Base-by-base conservation (phyloP, 2,797 vertebrate genomes). In the Novumbra hubbsi region DNA sequence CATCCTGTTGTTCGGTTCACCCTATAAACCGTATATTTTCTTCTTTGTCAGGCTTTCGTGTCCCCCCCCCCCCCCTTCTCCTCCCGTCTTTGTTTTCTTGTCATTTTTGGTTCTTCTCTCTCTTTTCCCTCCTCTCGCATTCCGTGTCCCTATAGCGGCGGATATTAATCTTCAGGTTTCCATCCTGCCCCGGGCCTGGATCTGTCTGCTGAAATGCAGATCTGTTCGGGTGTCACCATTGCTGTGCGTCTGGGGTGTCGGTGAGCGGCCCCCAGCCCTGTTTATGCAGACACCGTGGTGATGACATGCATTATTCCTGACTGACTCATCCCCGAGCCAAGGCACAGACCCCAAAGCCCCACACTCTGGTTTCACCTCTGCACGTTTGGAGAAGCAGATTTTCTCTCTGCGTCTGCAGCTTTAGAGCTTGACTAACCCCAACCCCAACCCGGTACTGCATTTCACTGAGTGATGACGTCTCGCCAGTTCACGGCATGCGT, bases 151-250 rank as follows among this genome's bases (percentile, higher is more conserved):
- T 79, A 70, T 75, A 70, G 78, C 79, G 24, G 70, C 84, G 80
- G 86, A 88, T 87, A 88, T 89, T 88, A 87, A 88, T 89, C 84
- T 80, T 68, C 78, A 81, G 83, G 76, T 80, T 84, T 82, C 73
- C 69, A 78, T 83, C 77, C 76, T 79, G 86, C 90, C 86, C 3
- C 48, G 34, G 88, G 90, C 84, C 67, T 34, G n/a, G 82, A 83
- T 81, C 84, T 85, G 89, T 92, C 90, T 84, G 75, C 76, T 87
- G 83, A 89, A 90, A 88, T 85, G 87, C 88, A 85, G 88, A 88
- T 92, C 86, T 85, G 83, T 86, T 15, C 17, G 88, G 82, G 88
- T 91, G 91, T 89, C 90, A 84, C 86, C 83, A 80, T 83, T 84
- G 85, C 83, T 88, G 75, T 82, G 76, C 77, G 80, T 91, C 86